Conservation (phyloP, 2,888 invertebrate genomes). For the Scelioninae gen. 2 region DNA sequence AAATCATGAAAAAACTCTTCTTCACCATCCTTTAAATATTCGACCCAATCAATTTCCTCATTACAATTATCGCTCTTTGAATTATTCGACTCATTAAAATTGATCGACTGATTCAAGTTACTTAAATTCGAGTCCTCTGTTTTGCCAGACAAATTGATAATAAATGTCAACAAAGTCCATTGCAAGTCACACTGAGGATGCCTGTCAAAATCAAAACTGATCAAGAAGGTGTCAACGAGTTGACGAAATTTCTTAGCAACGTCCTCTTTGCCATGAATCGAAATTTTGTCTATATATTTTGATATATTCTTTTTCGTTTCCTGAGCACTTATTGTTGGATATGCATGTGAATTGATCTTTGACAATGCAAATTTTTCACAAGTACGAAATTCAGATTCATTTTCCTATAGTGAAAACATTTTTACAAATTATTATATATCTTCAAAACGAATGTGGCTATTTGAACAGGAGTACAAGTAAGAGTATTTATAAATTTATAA, state of each 20-base stretch:
- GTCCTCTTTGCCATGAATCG: constrained; percentile 75
- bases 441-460: too few relatives aligned
- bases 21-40: constrained; percentile 76
- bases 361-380: constrained; percentile 74
- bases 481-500: too few relatives aligned
- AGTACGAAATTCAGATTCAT: constrained; percentile 73
- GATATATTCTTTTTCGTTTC: constrained; percentile 75
- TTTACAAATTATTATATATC: too few relatives aligned
- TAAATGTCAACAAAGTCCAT: constrained; percentile 76
- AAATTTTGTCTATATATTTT: constrained; percentile 75
- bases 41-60: constrained; percentile 76
- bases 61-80: constrained; percentile 68
- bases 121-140: constrained; percentile 67
- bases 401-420: too few relatives aligned
- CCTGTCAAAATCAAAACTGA: constrained; percentile 71
- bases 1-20: constrained; percentile 71
- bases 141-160: constrained; percentile 74
- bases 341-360: constrained; percentile 76
- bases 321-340: constrained; percentile 75
- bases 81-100: constrained; percentile 58
- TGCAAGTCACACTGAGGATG: constrained; percentile 76
- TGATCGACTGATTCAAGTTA: constrained; percentile 62
- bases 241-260: constrained; percentile 74
- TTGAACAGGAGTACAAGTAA: too few relatives aligned
- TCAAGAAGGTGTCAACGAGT: constrained; percentile 70